Evolutionary conservation across 2,888 invertebrate species (phyloP), one percentile per base, ranked within the genome.

Genomic region (Spilosoma lubricipeda): DNA sequence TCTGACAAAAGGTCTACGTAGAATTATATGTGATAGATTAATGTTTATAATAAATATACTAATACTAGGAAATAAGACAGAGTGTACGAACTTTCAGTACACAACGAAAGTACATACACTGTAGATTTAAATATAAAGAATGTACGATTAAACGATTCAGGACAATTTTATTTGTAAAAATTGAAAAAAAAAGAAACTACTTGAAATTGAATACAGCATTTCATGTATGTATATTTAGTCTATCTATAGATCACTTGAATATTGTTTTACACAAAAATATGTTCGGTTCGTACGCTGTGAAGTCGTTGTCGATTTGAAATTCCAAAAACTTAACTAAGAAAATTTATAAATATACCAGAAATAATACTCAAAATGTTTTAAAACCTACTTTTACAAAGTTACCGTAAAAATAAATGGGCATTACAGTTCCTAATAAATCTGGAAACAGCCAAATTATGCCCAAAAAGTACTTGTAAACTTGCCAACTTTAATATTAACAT

Each of bases 401-500:
- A 81, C 78, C 48, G 68, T n/a, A 71, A 76, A 77, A 69, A 79
- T 72, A 77, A 82, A 72, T 78, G 73, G 73, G 70, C 71, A 76
- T 82, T 82, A 77, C 70, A 67, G 73, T 73, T 72, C 64, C 66
- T 52, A 76, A 83, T 83, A 83, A 83, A 82, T 83, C 68, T 72
- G 42, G 68, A 66, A 80, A 82, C 67, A 73, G n/a, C 73, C 73
- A 74, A 77, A 83, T 78, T 84, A 80, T 82, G 76, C 70, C 75
- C 71, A 74, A 76, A 77, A 70, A 84, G 68, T 72, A 75, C 75
- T 84, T 83, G 83, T 82, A 77, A 79, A 79, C 73, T 82, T 83
- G 83, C 83, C 83, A 83, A 83, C 76, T 82, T 76, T 68, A 77
- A 76, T 75, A 82, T 83, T 82, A 84, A 72, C 84, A 84, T 82